phyloP scores from a whole-genome alignment of 2,797 vertebrate genomes.

The Distichodus sexfasciatus region DNA sequence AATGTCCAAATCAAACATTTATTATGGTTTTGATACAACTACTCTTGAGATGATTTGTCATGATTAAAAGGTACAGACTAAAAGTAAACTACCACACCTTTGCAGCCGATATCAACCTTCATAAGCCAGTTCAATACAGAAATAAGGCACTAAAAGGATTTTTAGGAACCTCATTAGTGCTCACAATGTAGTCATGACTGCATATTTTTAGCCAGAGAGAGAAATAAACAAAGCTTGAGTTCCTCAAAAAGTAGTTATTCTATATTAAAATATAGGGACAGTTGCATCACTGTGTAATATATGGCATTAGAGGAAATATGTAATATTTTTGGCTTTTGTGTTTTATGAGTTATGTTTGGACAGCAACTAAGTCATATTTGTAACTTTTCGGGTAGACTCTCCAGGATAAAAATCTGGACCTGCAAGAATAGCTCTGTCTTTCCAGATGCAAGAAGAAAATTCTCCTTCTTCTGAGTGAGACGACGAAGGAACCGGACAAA shows the following conservation, averaged over 20 bases:
- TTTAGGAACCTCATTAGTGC: neutral
- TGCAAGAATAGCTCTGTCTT: neutral
- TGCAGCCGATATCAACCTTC: neutral
- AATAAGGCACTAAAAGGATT: conserved; percentile 1
- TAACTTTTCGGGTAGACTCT: neutral
- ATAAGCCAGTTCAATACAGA: conserved; percentile 1
- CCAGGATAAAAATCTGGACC: neutral
- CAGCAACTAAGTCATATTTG: neutral
- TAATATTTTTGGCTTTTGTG: neutral
- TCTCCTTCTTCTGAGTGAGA: conserved; percentile 1
- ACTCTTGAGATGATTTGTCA: neutral
- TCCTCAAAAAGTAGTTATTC: conserved; percentile 2
- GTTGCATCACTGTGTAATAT: conserved; percentile 25
- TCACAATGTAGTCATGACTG: neutral
- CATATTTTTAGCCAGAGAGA: neutral
- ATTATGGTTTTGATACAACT: neutral
- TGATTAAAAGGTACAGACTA: neutral
- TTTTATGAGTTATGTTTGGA: neutral
- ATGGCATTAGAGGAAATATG: neutral
- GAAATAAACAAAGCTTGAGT: conserved; percentile 21
- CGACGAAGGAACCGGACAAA: conserved; percentile 40
- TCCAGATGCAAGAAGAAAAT: neutral
- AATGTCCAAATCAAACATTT: conserved; percentile 8
- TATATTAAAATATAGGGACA: neutral
- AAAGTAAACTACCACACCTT: conserved; percentile 7